These are phyloP conservation scores for Hippocampus mohnikei DNA, from an alignment of 2,113 vertebrate species.

Conservation along the genomic window DNA sequence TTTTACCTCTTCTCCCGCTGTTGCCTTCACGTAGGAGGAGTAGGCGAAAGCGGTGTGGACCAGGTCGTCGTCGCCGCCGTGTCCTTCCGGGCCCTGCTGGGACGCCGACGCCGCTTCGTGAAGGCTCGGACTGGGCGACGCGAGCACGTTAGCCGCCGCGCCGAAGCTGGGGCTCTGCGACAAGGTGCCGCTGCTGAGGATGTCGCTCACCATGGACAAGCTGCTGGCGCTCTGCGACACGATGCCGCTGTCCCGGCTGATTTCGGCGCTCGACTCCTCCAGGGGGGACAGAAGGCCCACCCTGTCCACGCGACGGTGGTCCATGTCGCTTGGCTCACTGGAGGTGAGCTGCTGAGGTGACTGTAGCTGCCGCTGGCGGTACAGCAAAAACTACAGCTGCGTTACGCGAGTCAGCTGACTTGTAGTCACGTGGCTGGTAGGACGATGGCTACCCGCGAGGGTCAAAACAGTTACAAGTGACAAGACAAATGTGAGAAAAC, in stretches of 20 bases:
- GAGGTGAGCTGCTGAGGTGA: background rate
- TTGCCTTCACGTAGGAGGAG: conserved; percentile 70
- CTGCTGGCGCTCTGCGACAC: conserved; percentile 90
- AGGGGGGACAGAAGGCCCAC: conserved; percentile 72
- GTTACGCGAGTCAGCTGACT: conserved; percentile 54
- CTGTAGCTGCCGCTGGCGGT: background rate
- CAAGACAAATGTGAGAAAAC: too few relatives aligned
- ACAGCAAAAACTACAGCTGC: conserved; percentile 17
- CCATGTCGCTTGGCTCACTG: conserved; percentile 41
- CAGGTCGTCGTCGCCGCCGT: conserved; percentile 69
- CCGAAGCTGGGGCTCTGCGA: conserved; percentile 77
- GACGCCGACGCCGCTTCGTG: conserved; percentile 37
- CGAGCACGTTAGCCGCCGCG: conserved; percentile 47
- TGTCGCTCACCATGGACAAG: conserved; percentile 81
- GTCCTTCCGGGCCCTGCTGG: conserved; percentile 47
- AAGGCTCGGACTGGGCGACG: conserved; percentile 64
- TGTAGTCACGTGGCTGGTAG: conserved; percentile 47
- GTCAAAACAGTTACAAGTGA: conserved; percentile 13
- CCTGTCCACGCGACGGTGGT: conserved; percentile 50
- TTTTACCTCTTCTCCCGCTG: conserved; percentile 70
- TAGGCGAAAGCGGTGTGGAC: conserved; percentile 63
- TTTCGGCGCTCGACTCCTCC: conserved; percentile 68
- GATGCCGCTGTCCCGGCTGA: conserved; percentile 84
- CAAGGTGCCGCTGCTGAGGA: conserved; percentile 67
- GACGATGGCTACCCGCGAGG: conserved; percentile 32